Evolutionary conservation across 1,140 invertebrate genomes (phyloP).

Genomic region (Caenorhabditis latens): DNA sequence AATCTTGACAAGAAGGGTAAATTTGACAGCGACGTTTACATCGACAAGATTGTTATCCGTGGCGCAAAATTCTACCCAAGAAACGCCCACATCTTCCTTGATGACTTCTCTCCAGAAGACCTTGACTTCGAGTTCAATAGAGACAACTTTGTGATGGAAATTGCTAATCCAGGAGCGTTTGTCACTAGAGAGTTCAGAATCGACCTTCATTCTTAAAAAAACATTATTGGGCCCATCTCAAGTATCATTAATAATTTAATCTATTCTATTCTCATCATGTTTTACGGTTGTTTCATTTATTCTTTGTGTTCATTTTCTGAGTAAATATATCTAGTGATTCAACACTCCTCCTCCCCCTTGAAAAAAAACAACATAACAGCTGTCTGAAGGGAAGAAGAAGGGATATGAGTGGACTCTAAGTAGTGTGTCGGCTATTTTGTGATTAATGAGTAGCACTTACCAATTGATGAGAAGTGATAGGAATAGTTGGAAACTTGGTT

Average conservation of each 20-base stretch:
- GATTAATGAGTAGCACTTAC: too few species aligned
- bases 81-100: conserved; percentile 75
- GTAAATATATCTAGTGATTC: too few species aligned
- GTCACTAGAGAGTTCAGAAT: conserved; percentile 66
- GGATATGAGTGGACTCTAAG: too few species aligned
- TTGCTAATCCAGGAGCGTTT: conserved; percentile 71
- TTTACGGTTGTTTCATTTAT: not conserved
- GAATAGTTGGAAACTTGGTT: too few species aligned
- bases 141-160: conserved; percentile 72
- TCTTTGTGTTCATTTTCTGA: too few species aligned
- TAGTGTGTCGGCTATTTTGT: too few species aligned
- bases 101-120: conserved; percentile 76
- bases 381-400: too few species aligned
- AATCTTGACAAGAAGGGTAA: conserved; percentile 64
- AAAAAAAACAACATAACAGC: too few species aligned
- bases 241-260: not conserved
- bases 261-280: not conserved
- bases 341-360: too few species aligned
- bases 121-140: conserved; percentile 76
- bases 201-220: conserved; percentile 64
- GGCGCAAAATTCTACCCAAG: conserved; percentile 76
- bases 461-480: too few species aligned
- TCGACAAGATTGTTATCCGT: conserved; percentile 76
- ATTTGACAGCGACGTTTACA: conserved; percentile 65
- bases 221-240: too few species aligned